Conservation (phyloP, 2,113 vertebrate species). For the Saccopteryx leptura region DNA sequence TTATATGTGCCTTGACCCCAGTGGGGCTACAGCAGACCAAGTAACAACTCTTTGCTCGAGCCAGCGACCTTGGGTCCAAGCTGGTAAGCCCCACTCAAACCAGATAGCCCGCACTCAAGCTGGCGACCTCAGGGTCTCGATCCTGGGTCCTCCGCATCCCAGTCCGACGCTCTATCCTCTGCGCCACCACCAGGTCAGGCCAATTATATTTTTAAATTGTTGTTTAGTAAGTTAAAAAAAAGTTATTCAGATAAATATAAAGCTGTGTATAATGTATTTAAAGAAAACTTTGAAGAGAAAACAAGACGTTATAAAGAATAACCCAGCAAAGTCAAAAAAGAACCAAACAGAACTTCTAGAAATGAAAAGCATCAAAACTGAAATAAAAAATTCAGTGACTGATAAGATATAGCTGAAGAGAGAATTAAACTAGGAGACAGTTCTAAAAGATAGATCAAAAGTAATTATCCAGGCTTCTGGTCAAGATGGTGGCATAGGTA, state of each 20-base stretch:
- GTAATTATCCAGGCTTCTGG: constrained; percentile 14
- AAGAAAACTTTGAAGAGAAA: constrained; percentile 44
- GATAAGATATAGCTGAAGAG: neutral
- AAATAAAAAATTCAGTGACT: constrained; percentile 36
- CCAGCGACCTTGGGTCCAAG: too few species aligned
- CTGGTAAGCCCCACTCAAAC: too few species aligned
- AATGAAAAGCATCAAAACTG: neutral
- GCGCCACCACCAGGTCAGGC: too few species aligned
- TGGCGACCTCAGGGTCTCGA: too few species aligned
- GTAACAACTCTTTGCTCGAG: too few species aligned
- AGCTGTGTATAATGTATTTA: neutral
- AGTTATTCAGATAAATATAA: constrained; percentile 36
- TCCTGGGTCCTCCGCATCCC: too few species aligned
- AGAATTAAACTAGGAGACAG: neutral
- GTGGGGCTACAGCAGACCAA: too few species aligned
- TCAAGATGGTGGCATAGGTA: neutral
- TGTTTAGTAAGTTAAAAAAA: neutral
- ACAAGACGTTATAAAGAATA: constrained; percentile 21
- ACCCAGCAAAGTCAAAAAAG: neutral
- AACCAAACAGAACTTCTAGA: neutral
- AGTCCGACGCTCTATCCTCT: too few species aligned
- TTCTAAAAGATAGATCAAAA: neutral
- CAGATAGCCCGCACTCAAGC: too few species aligned
- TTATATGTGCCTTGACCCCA: too few species aligned
- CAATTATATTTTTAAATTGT: neutral